Percentiles rank a stretch among this genome's conserved stretches.
Conservation (phyloP, 37 sponge, comb jelly and placozoan species). For the Dysidea cf. avara region DNA sequence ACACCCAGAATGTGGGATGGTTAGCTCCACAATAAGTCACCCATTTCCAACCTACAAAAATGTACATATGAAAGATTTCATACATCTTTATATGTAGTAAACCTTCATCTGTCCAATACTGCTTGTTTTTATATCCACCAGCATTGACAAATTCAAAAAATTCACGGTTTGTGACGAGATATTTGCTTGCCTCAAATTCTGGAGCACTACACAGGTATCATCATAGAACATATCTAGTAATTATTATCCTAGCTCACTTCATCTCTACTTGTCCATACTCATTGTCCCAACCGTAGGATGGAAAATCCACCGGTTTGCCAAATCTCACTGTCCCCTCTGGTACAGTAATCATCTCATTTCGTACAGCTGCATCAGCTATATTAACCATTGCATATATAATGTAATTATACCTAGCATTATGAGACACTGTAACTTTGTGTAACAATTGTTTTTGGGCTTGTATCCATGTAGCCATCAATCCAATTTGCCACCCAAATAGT, state of each 20-base stretch:
- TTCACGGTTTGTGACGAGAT: slow-evolving; percentile 73
- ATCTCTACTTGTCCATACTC: slow-evolving; percentile 73
- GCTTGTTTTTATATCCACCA: slow-evolving; percentile 66
- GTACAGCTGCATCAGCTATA: slow-evolving; percentile 43
- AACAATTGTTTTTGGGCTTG: too few relatives aligned
- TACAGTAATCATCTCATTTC: slow-evolving; percentile 65
- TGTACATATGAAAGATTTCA: not conserved
- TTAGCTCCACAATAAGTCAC: slow-evolving; percentile 45
- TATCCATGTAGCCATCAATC: too few relatives aligned
- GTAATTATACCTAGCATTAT: too few relatives aligned
- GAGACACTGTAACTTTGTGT: too few relatives aligned
- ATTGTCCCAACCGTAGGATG: slow-evolving; percentile 93
- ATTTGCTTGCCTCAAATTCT: slow-evolving; percentile 76
- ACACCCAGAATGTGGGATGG: slow-evolving; percentile 92
- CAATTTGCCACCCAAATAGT: too few relatives aligned
- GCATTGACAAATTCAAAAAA: slow-evolving; percentile 79
- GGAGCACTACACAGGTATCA: slow-evolving; percentile 60
- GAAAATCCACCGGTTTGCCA: slow-evolving; percentile 83
- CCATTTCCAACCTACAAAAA: slow-evolving; percentile 81
- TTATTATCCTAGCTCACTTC: slow-evolving; percentile 38
- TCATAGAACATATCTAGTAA: not conserved
- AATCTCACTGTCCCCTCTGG: slow-evolving; percentile 48
- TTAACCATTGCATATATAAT: too few relatives aligned
- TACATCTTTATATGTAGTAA: slow-evolving; percentile 11
- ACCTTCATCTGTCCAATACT: slow-evolving; percentile 90